Conservation (phyloP, 2,797 vertebrate genomes). For the Coregonus sp. region DNA sequence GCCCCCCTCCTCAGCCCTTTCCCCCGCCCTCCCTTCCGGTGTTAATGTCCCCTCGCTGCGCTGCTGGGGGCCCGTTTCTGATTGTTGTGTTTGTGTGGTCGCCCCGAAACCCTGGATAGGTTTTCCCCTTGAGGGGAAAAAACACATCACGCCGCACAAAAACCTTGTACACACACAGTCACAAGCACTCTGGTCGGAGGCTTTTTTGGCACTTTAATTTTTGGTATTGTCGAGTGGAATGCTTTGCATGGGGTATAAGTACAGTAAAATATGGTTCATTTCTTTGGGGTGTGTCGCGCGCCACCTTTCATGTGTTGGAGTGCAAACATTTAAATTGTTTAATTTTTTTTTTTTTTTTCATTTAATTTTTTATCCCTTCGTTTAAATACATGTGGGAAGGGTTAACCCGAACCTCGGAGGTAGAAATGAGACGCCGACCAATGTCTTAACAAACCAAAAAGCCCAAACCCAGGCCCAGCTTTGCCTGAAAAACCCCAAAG, state of each 20-base stretch:
- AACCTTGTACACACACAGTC: constrained; percentile 24
- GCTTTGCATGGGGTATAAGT: constrained; percentile 62
- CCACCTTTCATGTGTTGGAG: not conserved
- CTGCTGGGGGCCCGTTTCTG: constrained; percentile 84
- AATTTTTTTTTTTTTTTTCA: not conserved
- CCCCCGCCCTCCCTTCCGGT: too few relatives aligned
- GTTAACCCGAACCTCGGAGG: not conserved
- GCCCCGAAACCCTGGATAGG: constrained; percentile 85
- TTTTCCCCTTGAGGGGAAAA: constrained; percentile 79
- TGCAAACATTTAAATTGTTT: too few relatives aligned
- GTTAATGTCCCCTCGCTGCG: constrained; percentile 79
- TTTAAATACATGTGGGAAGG: not conserved
- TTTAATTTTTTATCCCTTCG: not conserved
- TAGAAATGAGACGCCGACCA: constrained; percentile 23
- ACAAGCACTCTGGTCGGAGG: constrained; percentile 36
- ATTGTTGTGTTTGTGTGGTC: constrained; percentile 86
- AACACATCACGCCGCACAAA: constrained; percentile 6
- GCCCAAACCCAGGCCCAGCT: constrained; percentile 32
- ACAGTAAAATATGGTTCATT: constrained; percentile 33
- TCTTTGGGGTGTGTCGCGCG: not conserved
- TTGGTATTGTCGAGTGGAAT: constrained; percentile 61
- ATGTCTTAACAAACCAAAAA: constrained; percentile 54
- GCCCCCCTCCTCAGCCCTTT: not conserved
- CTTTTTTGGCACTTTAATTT: constrained; percentile 50
- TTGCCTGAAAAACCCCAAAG: constrained; percentile 41